Evolutionary conservation across 2,888 invertebrate species (phyloP), one percentile per base, ranked within the genome.

Genomic region (Parnassius apollo): DNA sequence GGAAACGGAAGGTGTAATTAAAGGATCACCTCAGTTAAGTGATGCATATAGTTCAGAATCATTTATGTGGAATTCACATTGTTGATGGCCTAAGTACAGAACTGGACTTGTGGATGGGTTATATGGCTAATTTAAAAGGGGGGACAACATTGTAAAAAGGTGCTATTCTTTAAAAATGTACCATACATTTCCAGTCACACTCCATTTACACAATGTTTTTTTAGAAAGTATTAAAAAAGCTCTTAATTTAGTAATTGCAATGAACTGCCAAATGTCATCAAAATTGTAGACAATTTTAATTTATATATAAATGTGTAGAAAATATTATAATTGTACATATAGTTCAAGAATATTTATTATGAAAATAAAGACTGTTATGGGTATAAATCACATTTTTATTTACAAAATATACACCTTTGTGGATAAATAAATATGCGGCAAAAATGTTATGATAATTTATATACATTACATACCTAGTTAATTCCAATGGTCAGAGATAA

Each of bases 341-440:
- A 59, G 45, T 69, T 72, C 72, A 77, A 68, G 70, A 59, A 71
- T 77, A 79, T 72, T 72, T 68, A 65, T 84, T 83, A 85, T 83
- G 76, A 84, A 84, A 88, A 80, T 85, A 86, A 90, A 90, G 88
- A 89, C 88, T 90, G 89, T 86, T 86, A 85, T 80, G 88, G 89
- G 88, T 82, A 82, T 80, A 72, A 59, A 68, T 62, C 68, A 70
- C 74, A 62, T 62, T 69, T 49, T 70, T 71, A 71, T 73, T 76
- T 75, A 56, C 62, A 56, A 35, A 35, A 55, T 51, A 52, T 57
- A 52, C 46, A 45, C 18, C 35, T 61, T 51, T 25, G 18, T 22
- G 22, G 11, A 18, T 45, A 55, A 55, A 45, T 25, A 18, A 35
- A 54, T 10, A 9, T 22, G 45, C 13, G 45, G 51, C 50, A 55